A percentile compares a stretch with the other conserved stretches of the same genome.
Evolutionary conservation across 37 sponge, comb jelly and placozoan species (phyloP).

Genomic region (Oopsacas minuta): DNA sequence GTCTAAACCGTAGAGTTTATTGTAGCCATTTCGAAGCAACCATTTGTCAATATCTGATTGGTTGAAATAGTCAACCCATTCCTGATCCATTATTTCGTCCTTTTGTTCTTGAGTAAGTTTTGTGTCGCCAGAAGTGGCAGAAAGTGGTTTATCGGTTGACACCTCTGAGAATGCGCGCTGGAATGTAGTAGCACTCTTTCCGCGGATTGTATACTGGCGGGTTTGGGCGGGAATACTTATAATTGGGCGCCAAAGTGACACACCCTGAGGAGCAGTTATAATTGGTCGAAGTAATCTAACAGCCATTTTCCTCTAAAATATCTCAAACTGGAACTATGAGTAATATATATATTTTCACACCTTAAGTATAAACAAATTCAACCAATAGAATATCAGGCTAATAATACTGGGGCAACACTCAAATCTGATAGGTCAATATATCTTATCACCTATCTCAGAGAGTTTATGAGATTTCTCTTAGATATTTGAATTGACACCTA

Average conservation of each 20-base stretch:
- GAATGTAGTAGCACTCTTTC: not conserved
- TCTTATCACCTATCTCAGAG: no score
- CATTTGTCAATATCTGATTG: constrained; percentile 46
- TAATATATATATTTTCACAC: not conserved
- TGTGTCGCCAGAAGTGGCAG: not conserved
- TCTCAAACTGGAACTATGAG: not conserved
- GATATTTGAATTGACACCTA: no score
- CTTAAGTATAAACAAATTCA: no score
- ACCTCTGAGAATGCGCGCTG: not conserved
- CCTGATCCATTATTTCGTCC: constrained; percentile 62
- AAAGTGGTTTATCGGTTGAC: not conserved
- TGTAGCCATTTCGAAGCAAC: constrained; percentile 54
- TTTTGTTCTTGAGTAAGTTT: constrained; percentile 28
- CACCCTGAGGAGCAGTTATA: not conserved
- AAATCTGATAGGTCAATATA: no score
- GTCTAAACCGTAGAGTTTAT: constrained; percentile 79
- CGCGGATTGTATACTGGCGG: not conserved
- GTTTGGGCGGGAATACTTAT: not conserved
- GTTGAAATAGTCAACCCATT: constrained; percentile 69
- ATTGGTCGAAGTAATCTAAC: not conserved
- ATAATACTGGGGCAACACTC: no score
- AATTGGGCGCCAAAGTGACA: not conserved
- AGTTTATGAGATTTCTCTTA: no score
- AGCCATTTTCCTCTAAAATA: not conserved
- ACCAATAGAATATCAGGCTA: no score